Evolutionary conservation across 2,888 invertebrate genomes (phyloP).

Genomic region (Strigamia crassipes): DNA sequence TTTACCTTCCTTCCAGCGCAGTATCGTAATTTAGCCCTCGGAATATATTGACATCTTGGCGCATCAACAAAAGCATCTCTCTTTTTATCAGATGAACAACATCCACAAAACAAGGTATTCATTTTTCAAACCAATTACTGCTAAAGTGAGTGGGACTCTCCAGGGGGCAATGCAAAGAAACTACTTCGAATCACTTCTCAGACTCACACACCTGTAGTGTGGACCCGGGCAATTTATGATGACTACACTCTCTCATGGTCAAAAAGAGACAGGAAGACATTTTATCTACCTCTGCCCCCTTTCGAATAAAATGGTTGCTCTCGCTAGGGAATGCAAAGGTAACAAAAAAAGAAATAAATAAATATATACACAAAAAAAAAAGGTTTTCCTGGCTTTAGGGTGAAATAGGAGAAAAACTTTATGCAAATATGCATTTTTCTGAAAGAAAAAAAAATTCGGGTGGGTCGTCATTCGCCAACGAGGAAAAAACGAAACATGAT

Average conservation of each 20-base stretch:
- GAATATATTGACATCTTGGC: constrained; percentile 19
- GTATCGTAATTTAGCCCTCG: not conserved
- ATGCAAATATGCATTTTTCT: not conserved
- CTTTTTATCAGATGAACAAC: constrained; percentile 29
- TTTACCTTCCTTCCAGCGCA: not conserved
- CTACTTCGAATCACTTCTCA: not conserved
- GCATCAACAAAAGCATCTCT: not conserved
- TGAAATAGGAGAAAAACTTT: not conserved
- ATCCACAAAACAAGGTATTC: constrained; percentile 13
- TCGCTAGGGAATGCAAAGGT: constrained; percentile 18
- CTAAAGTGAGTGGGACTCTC: not conserved
- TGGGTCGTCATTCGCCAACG: not conserved
- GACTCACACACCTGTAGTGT: not conserved
- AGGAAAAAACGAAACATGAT: not conserved
- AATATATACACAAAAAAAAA: not conserved
- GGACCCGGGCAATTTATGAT: constrained; percentile 19
- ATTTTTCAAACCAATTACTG: constrained; percentile 23
- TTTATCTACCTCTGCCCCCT: constrained; percentile 27
- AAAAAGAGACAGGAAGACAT: constrained; percentile 31
- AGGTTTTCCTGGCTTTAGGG: not conserved
- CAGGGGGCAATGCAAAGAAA: constrained; percentile 18
- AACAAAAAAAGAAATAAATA: not conserved
- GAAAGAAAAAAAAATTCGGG: not conserved
- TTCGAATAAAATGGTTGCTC: constrained; percentile 8
- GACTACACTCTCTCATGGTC: constrained; percentile 17